Percentiles rank a stretch among this genome's conserved stretches.
Evolutionary conservation across 2,797 vertebrate genomes (phyloP).

Genomic region (Atherinosoma microstoma): DNA sequence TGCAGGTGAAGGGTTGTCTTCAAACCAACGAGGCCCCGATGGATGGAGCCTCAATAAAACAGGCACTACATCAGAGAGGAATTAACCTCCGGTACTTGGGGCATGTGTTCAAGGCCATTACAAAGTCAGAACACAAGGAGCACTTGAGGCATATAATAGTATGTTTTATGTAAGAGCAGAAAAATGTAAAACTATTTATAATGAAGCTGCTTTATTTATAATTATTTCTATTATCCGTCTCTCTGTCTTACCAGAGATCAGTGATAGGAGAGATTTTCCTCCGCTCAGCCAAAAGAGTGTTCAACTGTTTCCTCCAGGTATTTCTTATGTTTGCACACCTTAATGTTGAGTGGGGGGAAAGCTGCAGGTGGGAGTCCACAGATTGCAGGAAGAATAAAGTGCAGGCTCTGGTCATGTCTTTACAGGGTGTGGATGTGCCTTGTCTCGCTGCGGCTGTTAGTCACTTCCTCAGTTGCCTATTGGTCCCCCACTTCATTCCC

Average conservation of each 20-base stretch:
- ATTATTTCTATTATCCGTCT: conserved; percentile 5
- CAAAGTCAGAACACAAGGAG: conserved; percentile 78
- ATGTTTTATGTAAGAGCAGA: conserved; percentile 28
- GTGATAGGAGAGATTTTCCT: conserved; percentile 80
- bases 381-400: conserved; percentile 6
- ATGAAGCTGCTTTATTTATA: neutral
- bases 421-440: conserved; percentile 83
- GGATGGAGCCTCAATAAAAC: conserved; percentile 84
- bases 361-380: neutral
- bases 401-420: conserved; percentile 31
- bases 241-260: conserved; percentile 74
- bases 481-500: conserved; percentile 79
- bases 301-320: conserved; percentile 86
- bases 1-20: conserved; percentile 81
- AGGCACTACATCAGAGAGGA: conserved; percentile 81
- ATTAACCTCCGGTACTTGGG: conserved; percentile 88
- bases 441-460: conserved; percentile 84
- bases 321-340: neutral
- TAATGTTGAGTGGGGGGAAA: neutral
- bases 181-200: neutral
- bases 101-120: conserved; percentile 75
- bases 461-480: conserved; percentile 87
- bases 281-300: conserved; percentile 82
- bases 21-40: conserved; percentile 78
- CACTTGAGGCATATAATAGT: conserved; percentile 85